Base-by-base conservation (phyloP, 2,888 invertebrate species). In the Ditylenchus weischeri region DNA sequence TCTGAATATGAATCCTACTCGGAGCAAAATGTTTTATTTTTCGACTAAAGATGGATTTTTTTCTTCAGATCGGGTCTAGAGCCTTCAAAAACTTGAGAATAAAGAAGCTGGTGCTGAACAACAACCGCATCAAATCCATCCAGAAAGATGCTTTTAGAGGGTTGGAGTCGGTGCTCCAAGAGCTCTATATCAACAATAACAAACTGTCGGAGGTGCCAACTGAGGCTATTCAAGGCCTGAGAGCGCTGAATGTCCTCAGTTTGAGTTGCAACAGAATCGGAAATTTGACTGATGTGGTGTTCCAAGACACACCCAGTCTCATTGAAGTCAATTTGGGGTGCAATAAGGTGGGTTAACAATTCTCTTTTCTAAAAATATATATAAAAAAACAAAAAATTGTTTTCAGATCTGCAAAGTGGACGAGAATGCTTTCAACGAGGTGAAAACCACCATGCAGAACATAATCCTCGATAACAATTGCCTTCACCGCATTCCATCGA, bases 111-210 rank as follows among this genome's bases (percentile, higher is more conserved):
- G 80, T 80, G 57, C 67, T 85, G 38, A 79, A 83, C 66, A 78
- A 83, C 66, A 83, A 84, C 58, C 71, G 79, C 3, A 80, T 84
- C 57, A 72, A 72, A 21, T 68, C 64, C 11, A 76, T 84, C 50
- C 80, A 83, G 29, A 69, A 72, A 29, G 72, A 83, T 57, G 85
- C 85, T 4, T 84, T 85, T 74, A 71, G 71, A 8, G 92, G 92
- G 0, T 90, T 93, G 83, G 92, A 92, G 76, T 86, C 86, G 29
- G 87, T 89, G 6, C 75, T 93, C 59, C 90, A 89, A 83, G 92
- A 90, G 83, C 86, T 93, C 51, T 92, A 92, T 84, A 86, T 93
- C 64, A 84, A 84, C 89, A 73, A 79, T 64, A 84, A 85, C 71
- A 77, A 89, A 77, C 84, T 94, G 57, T 87, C 87, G 18, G 89